These are phyloP conservation scores for Mastomys coucha DNA, from an alignment of 2,113 vertebrate species.

Conservation along the genomic window DNA sequence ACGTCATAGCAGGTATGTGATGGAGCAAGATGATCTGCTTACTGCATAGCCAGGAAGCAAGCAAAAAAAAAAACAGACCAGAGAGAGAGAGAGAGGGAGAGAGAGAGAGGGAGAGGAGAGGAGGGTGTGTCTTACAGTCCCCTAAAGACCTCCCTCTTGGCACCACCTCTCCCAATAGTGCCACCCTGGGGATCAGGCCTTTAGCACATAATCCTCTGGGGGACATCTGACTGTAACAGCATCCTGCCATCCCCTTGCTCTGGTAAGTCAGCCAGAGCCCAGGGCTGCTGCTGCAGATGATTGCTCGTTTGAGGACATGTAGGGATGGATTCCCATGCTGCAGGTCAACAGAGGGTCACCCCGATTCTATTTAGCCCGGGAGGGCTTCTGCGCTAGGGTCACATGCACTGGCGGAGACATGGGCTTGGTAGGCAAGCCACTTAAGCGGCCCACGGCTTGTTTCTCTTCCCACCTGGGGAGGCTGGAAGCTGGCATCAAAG, in stretches of 20 bases:
- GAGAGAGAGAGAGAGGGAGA: too few relatives aligned
- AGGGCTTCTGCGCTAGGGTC: neutral
- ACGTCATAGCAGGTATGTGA: neutral
- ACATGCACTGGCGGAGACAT: neutral
- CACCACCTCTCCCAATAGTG: neutral
- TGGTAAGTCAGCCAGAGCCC: neutral
- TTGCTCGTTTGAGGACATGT: neutral
- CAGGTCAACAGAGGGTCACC: neutral
- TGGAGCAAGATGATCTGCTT: neutral
- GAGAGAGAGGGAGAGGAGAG: too few relatives aligned
- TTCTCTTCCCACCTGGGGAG: neutral
- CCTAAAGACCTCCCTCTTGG: neutral
- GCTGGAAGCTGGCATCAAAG: neutral
- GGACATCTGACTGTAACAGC: neutral
- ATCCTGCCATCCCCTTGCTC: neutral
- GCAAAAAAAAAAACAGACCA: neutral
- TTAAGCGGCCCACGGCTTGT: neutral
- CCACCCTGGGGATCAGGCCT: neutral
- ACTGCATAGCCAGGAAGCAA: neutral
- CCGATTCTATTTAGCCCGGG: accelerated
- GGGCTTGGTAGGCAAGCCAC: neutral
- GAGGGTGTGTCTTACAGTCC: accelerated
- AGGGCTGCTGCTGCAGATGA: neutral
- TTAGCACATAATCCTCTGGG: neutral
- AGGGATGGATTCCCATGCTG: neutral